These are phyloP conservation scores for Strix aluco DNA, from an alignment of 2,113 vertebrate species.

Conservation along the genomic window DNA sequence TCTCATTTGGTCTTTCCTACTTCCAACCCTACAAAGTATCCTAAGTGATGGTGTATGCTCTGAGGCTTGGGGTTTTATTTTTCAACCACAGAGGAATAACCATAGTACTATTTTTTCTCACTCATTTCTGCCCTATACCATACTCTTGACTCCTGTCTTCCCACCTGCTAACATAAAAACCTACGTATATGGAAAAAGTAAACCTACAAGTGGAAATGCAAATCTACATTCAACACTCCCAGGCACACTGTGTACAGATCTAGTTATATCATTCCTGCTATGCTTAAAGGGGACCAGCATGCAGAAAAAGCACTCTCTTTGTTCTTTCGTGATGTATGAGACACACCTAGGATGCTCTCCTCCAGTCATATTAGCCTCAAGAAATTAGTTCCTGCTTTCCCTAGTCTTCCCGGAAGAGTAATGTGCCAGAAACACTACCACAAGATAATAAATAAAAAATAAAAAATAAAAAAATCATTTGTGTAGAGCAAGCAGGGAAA, in stretches of 20 bases:
- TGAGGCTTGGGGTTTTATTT: background rate
- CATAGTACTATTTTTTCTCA: background rate
- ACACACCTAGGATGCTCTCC: background rate
- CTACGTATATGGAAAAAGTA: background rate
- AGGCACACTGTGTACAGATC: background rate
- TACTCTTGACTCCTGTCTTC: background rate
- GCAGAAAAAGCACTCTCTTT: background rate
- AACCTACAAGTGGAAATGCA: background rate
- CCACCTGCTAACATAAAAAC: background rate
- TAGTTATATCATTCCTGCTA: background rate
- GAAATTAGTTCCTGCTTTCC: background rate
- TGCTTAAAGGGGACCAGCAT: background rate
- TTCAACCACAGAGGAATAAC: background rate
- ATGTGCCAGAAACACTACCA: background rate
- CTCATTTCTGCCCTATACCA: background rate
- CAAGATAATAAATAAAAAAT: background rate
- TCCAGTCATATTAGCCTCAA: background rate
- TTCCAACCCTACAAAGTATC: background rate
- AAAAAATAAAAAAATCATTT: background rate
- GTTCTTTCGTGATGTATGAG: background rate
- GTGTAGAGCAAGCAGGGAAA: background rate
- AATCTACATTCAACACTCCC: background rate
- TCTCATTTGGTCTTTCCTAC: background rate
- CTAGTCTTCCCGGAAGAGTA: background rate
- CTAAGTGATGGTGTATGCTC: background rate